phyloP scores from a whole-genome alignment of 2,797 vertebrate genomes.

The Megaceryle alcyon region DNA sequence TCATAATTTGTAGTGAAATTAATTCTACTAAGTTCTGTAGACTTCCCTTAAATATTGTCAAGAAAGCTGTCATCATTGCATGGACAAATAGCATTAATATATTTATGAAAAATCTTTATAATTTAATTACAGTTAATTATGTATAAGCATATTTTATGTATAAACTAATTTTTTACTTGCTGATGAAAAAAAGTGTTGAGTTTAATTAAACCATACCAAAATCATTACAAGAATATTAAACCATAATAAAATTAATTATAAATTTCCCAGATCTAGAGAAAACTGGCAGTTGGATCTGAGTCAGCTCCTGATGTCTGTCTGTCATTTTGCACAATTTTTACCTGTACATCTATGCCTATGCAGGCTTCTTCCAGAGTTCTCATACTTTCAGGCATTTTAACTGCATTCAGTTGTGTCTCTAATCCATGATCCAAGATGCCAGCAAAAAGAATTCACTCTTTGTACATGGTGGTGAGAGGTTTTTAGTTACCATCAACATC shows the following conservation, averaged over 20 bases:
- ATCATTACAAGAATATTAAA: neutral
- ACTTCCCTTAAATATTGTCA: neutral
- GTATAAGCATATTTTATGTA: neutral
- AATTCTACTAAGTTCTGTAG: neutral
- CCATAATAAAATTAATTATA: neutral
- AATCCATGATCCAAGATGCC: fast-evolving
- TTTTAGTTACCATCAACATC: neutral
- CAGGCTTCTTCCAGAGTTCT: neutral
- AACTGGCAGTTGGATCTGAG: neutral
- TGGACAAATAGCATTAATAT: neutral
- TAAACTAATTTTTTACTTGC: neutral
- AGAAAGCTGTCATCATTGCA: neutral
- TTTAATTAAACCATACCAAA: neutral
- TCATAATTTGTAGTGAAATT: neutral
- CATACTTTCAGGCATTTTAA: neutral
- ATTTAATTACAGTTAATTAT: neutral
- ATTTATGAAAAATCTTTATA: neutral
- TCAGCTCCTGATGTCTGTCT: neutral
- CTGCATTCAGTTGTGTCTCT: neutral
- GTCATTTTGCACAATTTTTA: neutral
- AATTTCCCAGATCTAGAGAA: neutral
- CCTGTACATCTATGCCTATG: neutral
- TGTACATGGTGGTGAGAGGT: neutral
- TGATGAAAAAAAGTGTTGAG: neutral
- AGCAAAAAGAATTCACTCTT: neutral